Conservation (phyloP, 2,888 invertebrate species). For the Pachydiplax longipennis region DNA sequence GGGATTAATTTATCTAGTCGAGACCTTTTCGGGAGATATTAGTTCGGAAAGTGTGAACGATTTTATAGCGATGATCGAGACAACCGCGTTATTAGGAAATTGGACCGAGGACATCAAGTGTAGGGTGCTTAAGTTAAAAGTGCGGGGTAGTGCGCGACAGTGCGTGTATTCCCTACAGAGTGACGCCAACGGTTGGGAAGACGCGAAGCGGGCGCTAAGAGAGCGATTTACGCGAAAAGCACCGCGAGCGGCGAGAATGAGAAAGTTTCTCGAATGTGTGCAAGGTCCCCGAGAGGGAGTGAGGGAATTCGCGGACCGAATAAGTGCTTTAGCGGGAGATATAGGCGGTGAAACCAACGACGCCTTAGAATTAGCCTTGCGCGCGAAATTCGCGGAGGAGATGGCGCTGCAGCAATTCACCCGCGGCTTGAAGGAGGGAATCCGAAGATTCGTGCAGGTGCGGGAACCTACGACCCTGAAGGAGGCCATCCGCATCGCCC, state of each 20-base stretch:
- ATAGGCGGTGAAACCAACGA: background rate
- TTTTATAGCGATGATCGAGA: background rate
- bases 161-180: background rate
- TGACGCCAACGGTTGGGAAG: background rate
- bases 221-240: background rate
- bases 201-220: background rate
- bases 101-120: background rate
- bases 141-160: background rate
- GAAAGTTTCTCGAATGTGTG: background rate
- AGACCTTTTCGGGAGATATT: background rate
- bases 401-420: background rate
- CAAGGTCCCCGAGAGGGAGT: background rate
- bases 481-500: background rate
- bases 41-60: background rate
- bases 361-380: background rate
- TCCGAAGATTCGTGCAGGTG: background rate
- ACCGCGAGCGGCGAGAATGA: background rate
- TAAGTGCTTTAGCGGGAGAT: background rate
- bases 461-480: background rate
- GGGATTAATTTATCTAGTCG: background rate
- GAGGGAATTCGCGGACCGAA: background rate
- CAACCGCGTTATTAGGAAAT: background rate
- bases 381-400: background rate
- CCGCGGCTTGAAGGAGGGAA: background rate
- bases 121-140: background rate